These are phyloP conservation scores for Actias luna DNA, from an alignment of 2,888 invertebrate genomes.

Conservation along the genomic window DNA sequence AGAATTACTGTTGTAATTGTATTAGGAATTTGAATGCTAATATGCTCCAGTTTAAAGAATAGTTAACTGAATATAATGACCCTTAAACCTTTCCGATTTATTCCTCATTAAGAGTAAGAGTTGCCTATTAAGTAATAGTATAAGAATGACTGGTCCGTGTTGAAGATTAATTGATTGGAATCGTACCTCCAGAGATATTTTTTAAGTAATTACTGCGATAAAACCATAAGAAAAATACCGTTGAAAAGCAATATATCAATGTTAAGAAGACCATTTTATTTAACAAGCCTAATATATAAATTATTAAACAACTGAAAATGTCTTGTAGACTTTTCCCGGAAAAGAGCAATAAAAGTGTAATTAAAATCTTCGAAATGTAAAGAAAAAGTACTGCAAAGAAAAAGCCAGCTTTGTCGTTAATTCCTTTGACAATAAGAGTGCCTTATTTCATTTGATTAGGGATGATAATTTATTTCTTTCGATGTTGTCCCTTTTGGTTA, in stretches of 20 bases:
- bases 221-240: too few relatives aligned
- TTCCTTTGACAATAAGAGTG: conserved; percentile 5
- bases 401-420: not conserved
- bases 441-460: conserved; percentile 1
- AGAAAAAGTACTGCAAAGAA: conserved; percentile 4
- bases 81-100: too few relatives aligned
- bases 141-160: too few relatives aligned
- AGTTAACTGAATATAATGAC: too few relatives aligned
- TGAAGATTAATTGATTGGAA: too few relatives aligned
- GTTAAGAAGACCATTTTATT: conserved; percentile 2
- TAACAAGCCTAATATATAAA: not conserved
- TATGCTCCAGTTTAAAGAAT: too few relatives aligned
- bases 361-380: conserved; percentile 26
- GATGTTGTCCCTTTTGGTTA: not conserved
- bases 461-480: not conserved
- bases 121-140: too few relatives aligned
- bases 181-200: too few relatives aligned
- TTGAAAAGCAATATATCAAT: not conserved
- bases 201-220: too few relatives aligned
- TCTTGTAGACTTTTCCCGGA: not conserved
- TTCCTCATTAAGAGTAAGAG: too few relatives aligned
- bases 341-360: conserved; percentile 22
- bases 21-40: too few relatives aligned
- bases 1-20: too few relatives aligned
- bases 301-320: conserved; percentile 5